Evolutionary conservation across 2,113 vertebrate species (phyloP).

Genomic region (Phasianus colchicus): DNA sequence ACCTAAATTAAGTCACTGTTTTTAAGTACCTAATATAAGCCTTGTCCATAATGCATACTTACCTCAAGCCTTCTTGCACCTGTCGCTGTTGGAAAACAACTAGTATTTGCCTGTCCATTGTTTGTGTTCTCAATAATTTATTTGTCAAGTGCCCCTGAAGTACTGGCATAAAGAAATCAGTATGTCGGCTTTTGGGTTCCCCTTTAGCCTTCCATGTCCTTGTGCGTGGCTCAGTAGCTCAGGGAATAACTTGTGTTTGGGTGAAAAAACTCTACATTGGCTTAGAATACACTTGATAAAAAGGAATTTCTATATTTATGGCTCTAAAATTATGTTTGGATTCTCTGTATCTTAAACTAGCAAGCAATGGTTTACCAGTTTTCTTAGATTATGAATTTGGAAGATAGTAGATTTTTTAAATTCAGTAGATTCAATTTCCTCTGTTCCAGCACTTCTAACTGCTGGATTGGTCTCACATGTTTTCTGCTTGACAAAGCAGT

Average conservation of each 20-base stretch:
- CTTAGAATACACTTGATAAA: background rate
- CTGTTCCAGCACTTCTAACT: background rate
- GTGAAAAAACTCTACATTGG: background rate
- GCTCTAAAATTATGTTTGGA: background rate
- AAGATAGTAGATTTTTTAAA: background rate
- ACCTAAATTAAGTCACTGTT: conserved; percentile 80
- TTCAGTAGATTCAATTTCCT: background rate
- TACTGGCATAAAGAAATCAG: background rate
- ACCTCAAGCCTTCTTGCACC: conserved; percentile 75
- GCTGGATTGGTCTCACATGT: background rate
- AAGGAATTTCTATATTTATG: background rate
- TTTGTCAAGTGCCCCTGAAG: conserved; percentile 40
- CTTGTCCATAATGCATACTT: conserved; percentile 71
- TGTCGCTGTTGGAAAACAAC: conserved; percentile 71
- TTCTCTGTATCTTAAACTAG: background rate
- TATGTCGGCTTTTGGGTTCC: background rate
- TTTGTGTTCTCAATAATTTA: conserved; percentile 24
- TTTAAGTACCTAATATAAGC: conserved; percentile 79
- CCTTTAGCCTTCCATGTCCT: background rate
- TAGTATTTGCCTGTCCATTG: conserved; percentile 38
- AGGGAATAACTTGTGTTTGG: background rate
- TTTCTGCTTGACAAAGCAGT: background rate
- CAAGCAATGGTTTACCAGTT: background rate
- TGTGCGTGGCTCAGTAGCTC: background rate
- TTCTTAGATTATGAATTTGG: background rate